These are phyloP conservation scores for Catocala nupta DNA, from an alignment of 2,888 invertebrate species.

Conservation along the genomic window DNA sequence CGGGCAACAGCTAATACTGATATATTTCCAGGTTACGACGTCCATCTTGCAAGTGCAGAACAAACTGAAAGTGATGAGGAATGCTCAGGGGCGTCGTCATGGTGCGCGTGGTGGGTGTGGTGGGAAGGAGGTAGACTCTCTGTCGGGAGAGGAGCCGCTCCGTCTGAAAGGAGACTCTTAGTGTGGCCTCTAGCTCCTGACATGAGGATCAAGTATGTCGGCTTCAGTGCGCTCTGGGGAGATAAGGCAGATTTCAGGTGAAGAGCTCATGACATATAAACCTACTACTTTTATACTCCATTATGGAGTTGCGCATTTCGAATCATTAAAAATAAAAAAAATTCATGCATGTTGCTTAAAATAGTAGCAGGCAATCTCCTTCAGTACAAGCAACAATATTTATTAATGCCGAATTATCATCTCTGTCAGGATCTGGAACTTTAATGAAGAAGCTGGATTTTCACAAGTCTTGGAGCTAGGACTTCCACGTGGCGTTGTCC, in stretches of 20 bases:
- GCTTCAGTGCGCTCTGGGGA: constrained; percentile 89
- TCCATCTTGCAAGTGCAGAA: constrained; percentile 87
- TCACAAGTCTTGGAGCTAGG: constrained; percentile 90
- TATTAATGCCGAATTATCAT: background rate
- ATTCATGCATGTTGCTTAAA: too few species aligned
- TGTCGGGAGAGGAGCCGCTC: constrained; percentile 87
- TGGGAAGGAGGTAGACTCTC: constrained; percentile 88
- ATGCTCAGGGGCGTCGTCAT: constrained; percentile 76
- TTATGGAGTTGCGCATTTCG: too few species aligned
- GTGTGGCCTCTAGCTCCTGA: constrained; percentile 88
- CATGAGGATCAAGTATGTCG: constrained; percentile 88
- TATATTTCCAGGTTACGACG: constrained; percentile 86
- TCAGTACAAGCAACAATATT: background rate
- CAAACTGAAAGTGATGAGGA: constrained; percentile 87
- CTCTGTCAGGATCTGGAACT: constrained; percentile 89
- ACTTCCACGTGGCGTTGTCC: constrained; percentile 89
- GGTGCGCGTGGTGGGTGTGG: constrained; percentile 90
- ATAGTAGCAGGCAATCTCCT: too few species aligned
- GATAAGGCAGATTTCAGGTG: constrained; percentile 89
- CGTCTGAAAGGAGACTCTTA: constrained; percentile 85
- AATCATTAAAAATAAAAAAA: too few species aligned
- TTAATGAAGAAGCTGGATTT: constrained; percentile 90
- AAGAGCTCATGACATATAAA: constrained; percentile 12
- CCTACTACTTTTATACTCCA: too few species aligned
- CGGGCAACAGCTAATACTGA: too few species aligned